Base-by-base conservation (phyloP, 2,888 invertebrate species). In the Patella caerulea region DNA sequence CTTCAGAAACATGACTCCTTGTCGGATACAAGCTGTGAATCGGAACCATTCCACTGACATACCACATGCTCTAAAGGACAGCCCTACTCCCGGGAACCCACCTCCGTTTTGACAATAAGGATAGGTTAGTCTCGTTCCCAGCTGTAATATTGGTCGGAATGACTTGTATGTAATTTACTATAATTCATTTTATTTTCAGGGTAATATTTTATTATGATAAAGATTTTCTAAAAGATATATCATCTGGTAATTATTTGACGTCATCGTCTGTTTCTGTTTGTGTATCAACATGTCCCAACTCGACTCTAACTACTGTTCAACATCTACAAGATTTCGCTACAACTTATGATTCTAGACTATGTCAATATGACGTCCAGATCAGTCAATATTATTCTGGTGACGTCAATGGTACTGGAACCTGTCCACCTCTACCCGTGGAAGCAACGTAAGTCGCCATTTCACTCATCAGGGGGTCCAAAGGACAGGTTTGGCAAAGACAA, bases 231-330 rank as follows among this genome's bases (percentile, higher is more conserved):
- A 77, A 79, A 34, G 78, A 81, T 1, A 69, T 82, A n/a, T 54
- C 84, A 5, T 78, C 74, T 9, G 72, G 71, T 0, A 80, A 84
- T 19, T 78, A 77, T 2, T 72, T 77, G 11, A 79, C 45, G 7
- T 93, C 94, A 74, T 93, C 94, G 81, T 95, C 96, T 0, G 92
- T 96, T 5, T 96, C 96, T 92, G 95, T 98, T 83, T 98, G 98
- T 91, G 96, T 98, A 0, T 95, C 95, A 85, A 92, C 95, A 91
- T 98, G 98, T 90, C 98, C 98, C 0, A 93, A 94, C 78, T 93
- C 91, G 79, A 94, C 93, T 45, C 90, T 97, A 85, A 91, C 92
- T 3, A 92, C 93, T n/a, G 92, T 95, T 7, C 88, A 92, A 54
- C 96, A 96, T 72, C 92, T 97, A 53, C 93, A 95, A 85, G 91